Base-by-base conservation (phyloP, 2,797 vertebrate species). In the Chaunax sp. region DNA sequence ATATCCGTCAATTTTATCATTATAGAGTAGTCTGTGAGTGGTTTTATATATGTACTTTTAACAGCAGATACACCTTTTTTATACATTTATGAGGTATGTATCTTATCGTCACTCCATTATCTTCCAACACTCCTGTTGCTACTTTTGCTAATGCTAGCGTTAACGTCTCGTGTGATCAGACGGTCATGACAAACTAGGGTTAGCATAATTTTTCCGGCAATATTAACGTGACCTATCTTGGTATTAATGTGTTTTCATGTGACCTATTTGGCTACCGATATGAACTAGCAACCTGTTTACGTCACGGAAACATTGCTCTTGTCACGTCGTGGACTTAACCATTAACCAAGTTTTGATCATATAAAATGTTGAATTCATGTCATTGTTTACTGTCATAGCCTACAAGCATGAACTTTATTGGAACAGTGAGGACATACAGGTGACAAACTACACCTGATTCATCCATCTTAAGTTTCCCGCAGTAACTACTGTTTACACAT, bases 51-150 rank as follows among this genome's bases (percentile, higher is more conserved):
- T 33, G 9, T 19, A 43, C 1, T 75, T 69, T 67, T 13, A 69
- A 46, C 22, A 30, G 18, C 11, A 37, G 10, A 54, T 1, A 16
- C 2, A 0, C 2, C 1, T 50, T 3, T 59, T 1, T 1, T 53
- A 62, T 45, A 1, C 2, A 14, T 54, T 3, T 13, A 38, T 6
- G 49, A 64, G 83, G 90, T 91, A 84, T 83, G 90, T 70, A 16
- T 59, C 37, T 16, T 15, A 33, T 23, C 30, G 52, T 53, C 41
- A 37, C 19, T 30, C 1, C 6, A 2, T 7, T 25, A 55, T 28
- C 7, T 38, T 28, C 33, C 0, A n/a, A 33, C 37, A 8, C 6
- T 30, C 40, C 13, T 3, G 19, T 38, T 50, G 38, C 18, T 50
- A 18, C 3, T 18, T 28, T 30, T 43, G 53, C 51, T 51, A 59